Evolutionary conservation across 2,888 invertebrate genomes (phyloP), one percentile per base, ranked within the genome.

Genomic region (Alloscopus bannaensis): DNA sequence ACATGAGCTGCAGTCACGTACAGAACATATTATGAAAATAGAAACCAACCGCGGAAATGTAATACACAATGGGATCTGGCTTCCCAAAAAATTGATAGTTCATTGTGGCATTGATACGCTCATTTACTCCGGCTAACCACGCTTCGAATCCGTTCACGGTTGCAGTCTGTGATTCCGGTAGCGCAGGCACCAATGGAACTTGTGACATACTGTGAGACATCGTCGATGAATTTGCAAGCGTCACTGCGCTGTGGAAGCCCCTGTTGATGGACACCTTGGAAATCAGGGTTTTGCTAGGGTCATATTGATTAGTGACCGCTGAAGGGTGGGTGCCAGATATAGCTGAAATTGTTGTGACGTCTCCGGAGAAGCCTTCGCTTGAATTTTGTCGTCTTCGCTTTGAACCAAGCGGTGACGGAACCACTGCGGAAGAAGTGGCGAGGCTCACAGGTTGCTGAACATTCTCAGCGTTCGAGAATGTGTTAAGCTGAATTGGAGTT

Each of bases 61-160:
- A 92, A 87, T 94, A 94, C 13, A 91, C 91, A 26, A 93, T 89
- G 0, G 92, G 91, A 40, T 93, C 91, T 8, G 92, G 91, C 86
- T 91, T 91, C 73, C 92, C 92, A 86, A 90, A 90, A 86, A 92
- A 91, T 85, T 92, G 92, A 87, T 92, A 93, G 87, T 92, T 92
- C 91, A 94, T 92, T 16, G 92, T 91, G 83, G 92, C 92, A 88
- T 94, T 94, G 68, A 95, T 92, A 26, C 92, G 89, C 87, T 95
- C 94, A 11, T 94, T 94, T 16, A 94, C 92, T 86, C 93, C 92
- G 1, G 92, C 91, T 55, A 94, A 88, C 94, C 95, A 95, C 62
- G 92, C 90, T 11, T 91, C 88, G 87, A 94, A 94, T 8, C 88
- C 87, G 81, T 91, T 87, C 60, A 87, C 88, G 26, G 26, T 47